These are phyloP conservation scores for Oryctes rhinoceros DNA, from an alignment of 1,140 invertebrate genomes.

Conservation along the genomic window DNA sequence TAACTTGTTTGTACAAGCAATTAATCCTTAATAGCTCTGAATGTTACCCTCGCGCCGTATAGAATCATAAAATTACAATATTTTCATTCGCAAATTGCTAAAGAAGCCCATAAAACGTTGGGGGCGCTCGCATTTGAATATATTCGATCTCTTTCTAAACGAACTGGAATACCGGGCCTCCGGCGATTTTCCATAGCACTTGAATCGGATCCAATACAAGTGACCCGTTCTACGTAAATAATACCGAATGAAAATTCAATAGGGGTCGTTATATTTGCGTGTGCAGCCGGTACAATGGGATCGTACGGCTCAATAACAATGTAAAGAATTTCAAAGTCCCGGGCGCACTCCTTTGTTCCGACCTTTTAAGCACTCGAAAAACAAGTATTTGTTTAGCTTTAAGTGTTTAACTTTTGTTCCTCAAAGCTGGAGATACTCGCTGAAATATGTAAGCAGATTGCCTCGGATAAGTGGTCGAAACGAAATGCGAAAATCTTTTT, in stretches of 20 bases:
- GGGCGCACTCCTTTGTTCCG: neutral
- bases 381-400: constrained; percentile 33
- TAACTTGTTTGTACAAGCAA: no score
- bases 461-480: neutral
- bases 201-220: constrained; percentile 31
- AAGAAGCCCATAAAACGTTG: neutral
- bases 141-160: neutral
- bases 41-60: no score
- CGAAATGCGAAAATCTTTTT: neutral
- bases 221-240: constrained; percentile 28
- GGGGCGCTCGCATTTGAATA: neutral
- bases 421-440: neutral
- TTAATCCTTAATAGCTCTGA: no score
- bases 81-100: neutral
- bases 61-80: neutral
- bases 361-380: constrained; percentile 30
- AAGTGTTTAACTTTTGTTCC: constrained; percentile 22
- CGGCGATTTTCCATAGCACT: neutral
- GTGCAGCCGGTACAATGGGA: neutral
- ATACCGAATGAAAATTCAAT: constrained; percentile 34
- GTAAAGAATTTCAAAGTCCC: constrained; percentile 1
- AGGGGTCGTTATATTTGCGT: constrained; percentile 27
- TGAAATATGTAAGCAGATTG: constrained; percentile 7
- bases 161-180: neutral
- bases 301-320: constrained; percentile 23